Percentiles rank a stretch among this genome's conserved stretches.
phyloP scores from a whole-genome alignment of 2,797 vertebrate genomes.

The Chiroxiphia lanceolata region DNA sequence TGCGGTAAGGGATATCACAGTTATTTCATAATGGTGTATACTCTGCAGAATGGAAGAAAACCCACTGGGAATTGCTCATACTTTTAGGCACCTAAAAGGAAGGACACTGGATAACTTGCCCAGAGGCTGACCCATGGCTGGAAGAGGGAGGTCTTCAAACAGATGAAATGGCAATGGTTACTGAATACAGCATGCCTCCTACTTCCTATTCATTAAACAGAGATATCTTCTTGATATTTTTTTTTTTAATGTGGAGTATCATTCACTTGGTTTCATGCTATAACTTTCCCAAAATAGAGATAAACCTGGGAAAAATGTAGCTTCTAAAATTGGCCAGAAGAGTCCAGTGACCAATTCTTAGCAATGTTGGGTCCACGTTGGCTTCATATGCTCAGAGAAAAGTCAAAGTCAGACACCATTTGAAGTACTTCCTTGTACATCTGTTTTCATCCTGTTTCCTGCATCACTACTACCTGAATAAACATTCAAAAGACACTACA shows the following conservation, averaged over 20 bases:
- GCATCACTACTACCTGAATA: neutral
- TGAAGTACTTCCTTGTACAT: neutral
- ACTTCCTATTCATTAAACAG: neutral
- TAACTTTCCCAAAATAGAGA: neutral
- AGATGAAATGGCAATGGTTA: neutral
- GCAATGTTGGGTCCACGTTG: fast-evolving
- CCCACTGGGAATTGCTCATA: neutral
- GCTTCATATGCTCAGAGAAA: neutral
- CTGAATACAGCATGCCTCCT: neutral
- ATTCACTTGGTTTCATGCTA: neutral
- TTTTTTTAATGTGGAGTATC: neutral
- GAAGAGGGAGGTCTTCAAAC: neutral
- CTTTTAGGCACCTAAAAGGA: neutral
- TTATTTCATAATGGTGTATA: neutral
- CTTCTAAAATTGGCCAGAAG: neutral
- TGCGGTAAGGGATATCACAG: neutral
- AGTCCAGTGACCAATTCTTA: neutral
- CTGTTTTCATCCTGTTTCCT: neutral
- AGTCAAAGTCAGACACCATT: neutral
- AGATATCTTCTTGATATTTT: neutral
- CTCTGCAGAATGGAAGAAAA: neutral
- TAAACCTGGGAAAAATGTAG: neutral
- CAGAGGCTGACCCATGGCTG: neutral
- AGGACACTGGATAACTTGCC: neutral
- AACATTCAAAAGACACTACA: neutral